phyloP scores from a whole-genome alignment of 2,797 vertebrate species.

The Rallus crepitans region DNA sequence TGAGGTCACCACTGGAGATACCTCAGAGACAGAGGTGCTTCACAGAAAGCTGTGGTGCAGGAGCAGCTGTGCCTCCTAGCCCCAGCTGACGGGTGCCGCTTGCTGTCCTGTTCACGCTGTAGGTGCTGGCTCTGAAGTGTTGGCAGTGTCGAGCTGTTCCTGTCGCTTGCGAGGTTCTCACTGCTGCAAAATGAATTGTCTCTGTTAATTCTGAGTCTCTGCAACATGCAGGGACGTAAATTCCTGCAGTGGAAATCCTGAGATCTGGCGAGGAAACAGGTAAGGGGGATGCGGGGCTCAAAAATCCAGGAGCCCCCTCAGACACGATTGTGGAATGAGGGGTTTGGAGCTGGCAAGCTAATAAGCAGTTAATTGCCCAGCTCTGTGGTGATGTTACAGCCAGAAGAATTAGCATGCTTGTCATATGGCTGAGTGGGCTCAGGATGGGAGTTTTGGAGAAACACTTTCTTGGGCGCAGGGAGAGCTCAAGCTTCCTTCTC shows the following conservation, averaged over 20 bases:
- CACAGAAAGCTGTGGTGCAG: rapidly evolving
- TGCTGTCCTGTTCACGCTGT: background rate
- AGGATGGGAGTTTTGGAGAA: too few species aligned
- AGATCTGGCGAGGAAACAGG: too few species aligned
- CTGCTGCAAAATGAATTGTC: rapidly evolving
- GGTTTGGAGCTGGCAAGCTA: background rate
- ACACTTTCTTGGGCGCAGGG: too few species aligned
- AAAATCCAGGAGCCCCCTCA: background rate
- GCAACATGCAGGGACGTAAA: rapidly evolving
- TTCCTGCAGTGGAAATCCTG: background rate
- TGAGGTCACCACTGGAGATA: rapidly evolving
- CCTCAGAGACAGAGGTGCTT: background rate
- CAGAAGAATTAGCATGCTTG: background rate
- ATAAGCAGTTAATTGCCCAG: background rate
- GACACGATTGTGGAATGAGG: background rate
- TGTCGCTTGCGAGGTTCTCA: background rate
- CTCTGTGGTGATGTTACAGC: background rate
- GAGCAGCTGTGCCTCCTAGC: background rate
- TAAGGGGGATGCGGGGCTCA: background rate
- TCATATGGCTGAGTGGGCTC: background rate
- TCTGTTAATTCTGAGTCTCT: background rate
- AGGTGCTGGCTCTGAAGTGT: background rate
- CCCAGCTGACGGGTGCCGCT: rapidly evolving
- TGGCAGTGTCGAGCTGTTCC: rapidly evolving
- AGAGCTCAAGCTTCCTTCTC: too few species aligned